Base-by-base conservation (phyloP, 1,140 invertebrate species). In the Anagrus nilaparvatae region DNA sequence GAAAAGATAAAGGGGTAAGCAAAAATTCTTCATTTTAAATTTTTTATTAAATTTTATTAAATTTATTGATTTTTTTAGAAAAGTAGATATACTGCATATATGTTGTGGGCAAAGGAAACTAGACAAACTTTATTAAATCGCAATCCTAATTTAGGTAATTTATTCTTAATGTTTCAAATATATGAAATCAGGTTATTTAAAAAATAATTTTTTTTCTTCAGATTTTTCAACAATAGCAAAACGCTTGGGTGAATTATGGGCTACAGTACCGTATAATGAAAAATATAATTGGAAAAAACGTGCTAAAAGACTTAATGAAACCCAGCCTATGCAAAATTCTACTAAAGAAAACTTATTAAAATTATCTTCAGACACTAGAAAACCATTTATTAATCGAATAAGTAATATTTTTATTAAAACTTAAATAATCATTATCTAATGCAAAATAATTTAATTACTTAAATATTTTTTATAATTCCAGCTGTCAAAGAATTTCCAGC, bases 51-150 rank as follows among this genome's bases (percentile, higher is more conserved):
- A 44, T 47, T 30, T 38, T 41, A 36, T 49, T 37, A 48, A 27
- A 33, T 40, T 47, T 25, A 36, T 33, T 19, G 25, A 39, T 40
- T 44, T 18, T 59, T 67, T 53, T 55, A 83, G 81, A 82, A 83
- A 68, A 75, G 80, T 5, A 70, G 84, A 46, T 82, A 86, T 43
- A 90, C 88, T 3, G 87, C 87, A 1, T 93, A 92, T 63, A 89
- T 87, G 78, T 67, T 92, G 51, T 92, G 87, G 86, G 84, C 86
- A 5, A 82, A 84, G 54, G 83, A 88, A 56, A 75, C 84, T 23
- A 72, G 87, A 32, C 78, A 81, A 50, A 77, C 80, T 47, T 71
- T 87, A 45, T 62, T 81, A 23, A 70, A 76, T 44, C 73, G 79
- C 52, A 74, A 80, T 67, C 84, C 86, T 12, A 77, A 83, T 48